Base-by-base conservation (phyloP, 1,140 invertebrate genomes). In the Neuroterus valhalla region DNA sequence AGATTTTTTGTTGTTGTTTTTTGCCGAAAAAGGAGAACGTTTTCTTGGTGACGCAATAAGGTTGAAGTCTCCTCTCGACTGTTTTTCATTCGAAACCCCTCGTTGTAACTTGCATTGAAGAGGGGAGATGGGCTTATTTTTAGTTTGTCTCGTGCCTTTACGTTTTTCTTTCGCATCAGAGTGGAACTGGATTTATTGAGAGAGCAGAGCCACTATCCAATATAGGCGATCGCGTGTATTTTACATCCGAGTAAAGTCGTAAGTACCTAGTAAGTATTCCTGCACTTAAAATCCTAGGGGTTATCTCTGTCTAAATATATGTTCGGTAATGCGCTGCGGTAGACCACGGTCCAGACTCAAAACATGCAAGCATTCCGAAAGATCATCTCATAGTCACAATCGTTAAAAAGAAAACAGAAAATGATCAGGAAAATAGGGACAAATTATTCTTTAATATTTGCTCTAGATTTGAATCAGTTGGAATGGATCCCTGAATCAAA, bases 251-350 rank as follows among this genome's bases (percentile, higher is more conserved):
- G 52, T 55, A 55, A 55, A 70, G 68, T 21, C 42, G 17, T 45
- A 11, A 17, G 19, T 69, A 21, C 42, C 23, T 26, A 69, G 46
- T 69, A 68, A 69, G 42, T 69, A 23, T 38, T 5, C 31, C 0
- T 38, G 31, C 42, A 44, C 45, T 6, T 45, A 70, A 70, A 14
- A 70, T 46, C n/a, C n/a, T 46, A 45, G 12, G 75, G 55, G 71
- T 77, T 77, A 77, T 73, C 75, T 68, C 75, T 76, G 68, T 77
- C 71, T 77, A 73, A 77, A 77, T 73, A 77, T 77, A 77, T 77
- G 52, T 77, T 26, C 23, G 52, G 23, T 14, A 26, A 23, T 23
- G 52, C 12, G 14, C 23, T 55, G 14, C 52, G 31, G 31, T 26
- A 55, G 19, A 26, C 52, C 10, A 26, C 52, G 23, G 52, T 31